Percentiles rank a stretch among this genome's conserved stretches.
These are phyloP conservation scores for Meandrina meandrites DNA, from an alignment of 92 coral and sea anemone species.

Conservation along the genomic window DNA sequence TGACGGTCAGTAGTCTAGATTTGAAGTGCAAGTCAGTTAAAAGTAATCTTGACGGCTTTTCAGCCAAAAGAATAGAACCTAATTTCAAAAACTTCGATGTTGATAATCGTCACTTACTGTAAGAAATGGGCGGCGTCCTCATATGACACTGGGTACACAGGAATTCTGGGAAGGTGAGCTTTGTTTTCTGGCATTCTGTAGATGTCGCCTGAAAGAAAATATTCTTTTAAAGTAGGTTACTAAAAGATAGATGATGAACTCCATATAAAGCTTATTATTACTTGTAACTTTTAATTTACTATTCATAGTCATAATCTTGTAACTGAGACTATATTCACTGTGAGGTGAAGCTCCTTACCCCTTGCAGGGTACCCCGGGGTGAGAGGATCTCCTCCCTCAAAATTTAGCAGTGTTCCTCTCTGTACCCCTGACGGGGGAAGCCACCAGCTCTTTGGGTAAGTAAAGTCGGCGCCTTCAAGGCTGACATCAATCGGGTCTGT, in stretches of 20 bases:
- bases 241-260: not conserved
- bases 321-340: no score
- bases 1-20: slow-evolving; percentile 46
- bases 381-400: slow-evolving; percentile 74
- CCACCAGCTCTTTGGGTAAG: slow-evolving; percentile 92
- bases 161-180: slow-evolving; percentile 64
- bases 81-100: not conserved
- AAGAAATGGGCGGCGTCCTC: slow-evolving; percentile 75
- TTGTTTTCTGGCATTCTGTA: slow-evolving; percentile 59
- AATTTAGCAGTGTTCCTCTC: slow-evolving; percentile 67
- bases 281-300: no score
- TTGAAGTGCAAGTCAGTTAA: not conserved
- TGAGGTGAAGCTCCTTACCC: slow-evolving; percentile 51
- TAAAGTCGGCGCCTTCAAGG: slow-evolving; percentile 53
- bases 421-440: slow-evolving; percentile 89
- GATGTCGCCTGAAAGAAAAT: slow-evolving; percentile 57
- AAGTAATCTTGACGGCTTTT: not conserved
- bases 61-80: not conserved
- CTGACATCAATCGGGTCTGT: slow-evolving; percentile 79
- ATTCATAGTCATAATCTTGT: no score
- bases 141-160: slow-evolving; percentile 82
- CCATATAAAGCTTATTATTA: no score
- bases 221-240: not conserved
- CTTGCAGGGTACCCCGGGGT: slow-evolving; percentile 86
- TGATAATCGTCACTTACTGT: slow-evolving; percentile 48